A percentile compares a stretch with the other conserved stretches of the same genome.
Conservation (phyloP, 2,888 invertebrate genomes). For the Hyposoter didymator region DNA sequence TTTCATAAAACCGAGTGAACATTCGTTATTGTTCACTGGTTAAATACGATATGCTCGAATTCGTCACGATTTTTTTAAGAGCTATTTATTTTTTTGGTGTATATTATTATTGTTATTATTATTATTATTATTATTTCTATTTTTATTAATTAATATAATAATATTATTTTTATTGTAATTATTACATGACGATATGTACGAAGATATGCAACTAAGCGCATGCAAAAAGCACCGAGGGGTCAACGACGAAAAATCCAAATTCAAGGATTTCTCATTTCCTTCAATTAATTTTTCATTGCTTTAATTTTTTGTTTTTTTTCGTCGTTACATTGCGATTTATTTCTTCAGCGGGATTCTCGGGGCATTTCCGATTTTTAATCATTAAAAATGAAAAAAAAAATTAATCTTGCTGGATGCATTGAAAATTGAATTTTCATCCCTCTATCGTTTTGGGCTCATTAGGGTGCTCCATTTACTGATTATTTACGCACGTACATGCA, state of each 20-base stretch:
- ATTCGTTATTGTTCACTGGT: slow-evolving; percentile 17
- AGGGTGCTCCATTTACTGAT: slow-evolving; percentile 2
- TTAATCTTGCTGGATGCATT: no score
- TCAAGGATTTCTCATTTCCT: neutral
- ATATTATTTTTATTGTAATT: slow-evolving; percentile 13
- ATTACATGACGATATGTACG: slow-evolving; percentile 49
- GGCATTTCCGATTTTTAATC: slow-evolving; percentile 39
- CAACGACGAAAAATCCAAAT: neutral
- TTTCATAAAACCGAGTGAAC: neutral
- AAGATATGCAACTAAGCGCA: slow-evolving; percentile 57
- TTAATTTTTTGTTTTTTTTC: neutral
- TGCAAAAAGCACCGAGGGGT: slow-evolving; percentile 63
- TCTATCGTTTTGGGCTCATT: neutral
- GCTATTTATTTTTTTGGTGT: slow-evolving; percentile 36
- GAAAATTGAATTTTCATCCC: neutral
- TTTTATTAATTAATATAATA: neutral
- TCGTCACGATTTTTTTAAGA: slow-evolving; percentile 14
- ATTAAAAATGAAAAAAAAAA: neutral
- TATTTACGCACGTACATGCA: slow-evolving; percentile 59
- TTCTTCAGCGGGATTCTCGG: slow-evolving; percentile 61
- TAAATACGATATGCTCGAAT: slow-evolving; percentile 46
- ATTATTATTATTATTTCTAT: slow-evolving; percentile 19
- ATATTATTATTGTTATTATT: slow-evolving; percentile 14
- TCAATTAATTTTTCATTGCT: slow-evolving; percentile 4
- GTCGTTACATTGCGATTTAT: neutral